Evolutionary conservation across 2,888 invertebrate genomes (phyloP), one percentile per base, ranked within the genome.

Genomic region (Alviniconcha strummeri): DNA sequence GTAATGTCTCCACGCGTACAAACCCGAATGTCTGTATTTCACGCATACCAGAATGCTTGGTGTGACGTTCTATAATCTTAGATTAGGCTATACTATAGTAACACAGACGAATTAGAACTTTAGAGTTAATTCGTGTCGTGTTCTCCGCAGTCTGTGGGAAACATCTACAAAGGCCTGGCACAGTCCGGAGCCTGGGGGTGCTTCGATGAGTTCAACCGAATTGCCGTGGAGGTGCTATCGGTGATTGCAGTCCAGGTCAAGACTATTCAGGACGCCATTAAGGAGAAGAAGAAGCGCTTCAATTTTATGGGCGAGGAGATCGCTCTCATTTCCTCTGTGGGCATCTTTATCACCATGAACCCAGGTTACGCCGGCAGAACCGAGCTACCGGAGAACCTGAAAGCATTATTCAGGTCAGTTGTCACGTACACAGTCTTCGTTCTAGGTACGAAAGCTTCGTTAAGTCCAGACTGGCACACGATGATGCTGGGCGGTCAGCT

Each of bases 101-200:
- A 36, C 36, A 36, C 36, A 36, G 36, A 36, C 36, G 36, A 3
- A 36, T 36, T 36, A 36, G 36, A 36, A 3, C 36, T 36, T 36
- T 36, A 36, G 36, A 36, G 36, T 36, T 36, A 36, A 36, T 36
- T 36, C 36, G 36, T 1, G 36, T 36, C 36, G 71, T 71, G 71
- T 71, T 17, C 19, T 13, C 13, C 60, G n/a, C 93, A 97, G 96
- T 98, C 98, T 52, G 97, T 98, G 92, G 98, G 98, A 72, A 98
- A 98, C 93, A 98, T 98, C 92, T 98, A 98, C 94, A 98, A 98
- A 95, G 98, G 98, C 3, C 94, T 99, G 84, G 98, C 98, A 0
- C 98, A 98, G 94, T 98, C 98, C 1, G 98, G 98, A 0, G 98
- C 98, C 78, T 98, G 98, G 98, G 98, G 98, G 54, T 99, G 99